Evolutionary conservation across 2,113 vertebrate species (phyloP).

Genomic region (Brachypteracias leptosomus): DNA sequence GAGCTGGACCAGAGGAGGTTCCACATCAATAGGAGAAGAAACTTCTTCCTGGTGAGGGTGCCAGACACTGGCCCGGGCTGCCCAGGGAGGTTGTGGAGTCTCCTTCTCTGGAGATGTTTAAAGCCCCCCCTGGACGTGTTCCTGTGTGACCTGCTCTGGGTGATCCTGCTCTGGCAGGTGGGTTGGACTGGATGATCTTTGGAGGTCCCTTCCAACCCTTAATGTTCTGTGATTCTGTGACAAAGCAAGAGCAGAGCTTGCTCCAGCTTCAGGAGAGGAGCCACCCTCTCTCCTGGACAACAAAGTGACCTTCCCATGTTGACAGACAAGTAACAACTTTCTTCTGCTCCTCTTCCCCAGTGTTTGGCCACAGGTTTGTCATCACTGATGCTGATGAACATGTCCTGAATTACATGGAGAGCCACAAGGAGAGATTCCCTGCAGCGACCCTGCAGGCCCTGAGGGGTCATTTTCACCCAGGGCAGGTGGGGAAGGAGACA

Average conservation of each 20-base stretch:
- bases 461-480: slow-evolving; percentile 48
- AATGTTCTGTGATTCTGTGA: not conserved
- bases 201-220: not conserved
- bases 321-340: not conserved
- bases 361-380: slow-evolving; percentile 87
- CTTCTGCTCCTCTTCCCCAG: slow-evolving; percentile 63
- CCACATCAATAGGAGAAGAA: no score
- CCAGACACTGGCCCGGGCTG: no score
- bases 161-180: no score
- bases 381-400: slow-evolving; percentile 83
- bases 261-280: not conserved
- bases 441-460: slow-evolving; percentile 77
- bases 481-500: not conserved
- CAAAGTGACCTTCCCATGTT: not conserved
- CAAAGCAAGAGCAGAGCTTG: not conserved
- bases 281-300: not conserved
- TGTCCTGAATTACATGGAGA: slow-evolving; percentile 87
- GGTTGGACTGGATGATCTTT: not conserved
- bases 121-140: no score
- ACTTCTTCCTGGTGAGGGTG: no score
- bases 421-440: slow-evolving; percentile 76
- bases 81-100: no score
- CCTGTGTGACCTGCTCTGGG: no score
- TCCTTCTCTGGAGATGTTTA: no score
- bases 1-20: no score